Evolutionary conservation across 2,888 invertebrate species (phyloP).

Genomic region (Drosophila niveifrons): DNA sequence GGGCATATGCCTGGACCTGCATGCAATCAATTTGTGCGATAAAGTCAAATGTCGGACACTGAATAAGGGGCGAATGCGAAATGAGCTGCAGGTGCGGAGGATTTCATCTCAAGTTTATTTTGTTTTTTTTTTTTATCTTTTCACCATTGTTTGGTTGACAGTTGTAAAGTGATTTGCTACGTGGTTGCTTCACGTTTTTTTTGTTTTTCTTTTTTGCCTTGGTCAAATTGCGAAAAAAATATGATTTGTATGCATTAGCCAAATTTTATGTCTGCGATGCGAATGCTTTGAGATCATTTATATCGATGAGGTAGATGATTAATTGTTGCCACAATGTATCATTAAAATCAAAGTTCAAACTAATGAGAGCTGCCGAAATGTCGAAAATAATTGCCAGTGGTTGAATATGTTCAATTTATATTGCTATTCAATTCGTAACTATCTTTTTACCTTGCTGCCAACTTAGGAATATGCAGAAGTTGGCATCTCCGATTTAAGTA

Average conservation of each 20-base stretch:
- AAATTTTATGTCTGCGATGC: conserved; percentile 29
- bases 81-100: neutral
- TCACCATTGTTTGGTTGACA: conserved; percentile 70
- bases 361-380: neutral
- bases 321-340: conserved; percentile 15
- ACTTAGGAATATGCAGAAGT: too few species aligned
- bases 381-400: neutral
- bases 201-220: neutral
- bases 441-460: too few species aligned
- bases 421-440: too few species aligned
- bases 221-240: conserved; percentile 56
- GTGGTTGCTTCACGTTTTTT: conserved; percentile 42
- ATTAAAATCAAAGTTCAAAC: neutral
- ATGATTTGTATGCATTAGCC: conserved; percentile 70
- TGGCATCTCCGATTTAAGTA: too few species aligned
- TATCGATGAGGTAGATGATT: conserved; percentile 40
- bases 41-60: conserved; percentile 54
- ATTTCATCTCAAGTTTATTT: neutral
- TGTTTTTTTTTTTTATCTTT: conserved; percentile 14
- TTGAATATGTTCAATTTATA: neutral
- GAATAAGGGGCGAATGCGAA: neutral
- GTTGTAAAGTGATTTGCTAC: conserved; percentile 79
- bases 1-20: conserved; percentile 72
- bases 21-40: conserved; percentile 64
- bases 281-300: conserved; percentile 34